A percentile compares a stretch with the other conserved stretches of the same genome.
phyloP scores from a whole-genome alignment of 2,888 invertebrate species.

The Carpatolechia fugitivella region DNA sequence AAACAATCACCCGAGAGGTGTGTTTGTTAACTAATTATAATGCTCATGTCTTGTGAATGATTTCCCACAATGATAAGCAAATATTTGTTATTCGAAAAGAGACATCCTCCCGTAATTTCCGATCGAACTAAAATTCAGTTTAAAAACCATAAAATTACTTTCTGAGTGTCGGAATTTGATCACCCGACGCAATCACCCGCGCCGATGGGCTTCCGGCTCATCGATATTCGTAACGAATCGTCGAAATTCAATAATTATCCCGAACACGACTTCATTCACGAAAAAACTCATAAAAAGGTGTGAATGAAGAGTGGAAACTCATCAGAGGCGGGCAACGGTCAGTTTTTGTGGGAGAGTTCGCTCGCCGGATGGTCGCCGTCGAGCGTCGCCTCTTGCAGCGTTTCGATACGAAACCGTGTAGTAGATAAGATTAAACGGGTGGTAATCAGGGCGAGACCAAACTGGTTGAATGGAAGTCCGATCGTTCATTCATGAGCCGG shows the following conservation, averaged over 20 bases:
- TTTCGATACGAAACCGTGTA: slow-evolving; percentile 51
- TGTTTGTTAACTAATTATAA: background rate
- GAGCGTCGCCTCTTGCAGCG: slow-evolving; percentile 45
- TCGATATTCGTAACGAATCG: slow-evolving; percentile 79
- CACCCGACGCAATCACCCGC: slow-evolving; percentile 67
- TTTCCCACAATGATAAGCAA: slow-evolving; percentile 1
- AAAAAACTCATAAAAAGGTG: slow-evolving; percentile 74
- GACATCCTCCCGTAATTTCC: slow-evolving; percentile 33
- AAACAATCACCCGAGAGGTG: too few species aligned
- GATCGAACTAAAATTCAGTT: slow-evolving; percentile 51
- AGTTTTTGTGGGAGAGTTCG: slow-evolving; percentile 59
- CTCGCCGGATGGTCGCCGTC: slow-evolving; percentile 35
- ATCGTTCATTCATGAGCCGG: slow-evolving; percentile 68
- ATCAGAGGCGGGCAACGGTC: slow-evolving; percentile 40
- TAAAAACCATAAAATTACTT: slow-evolving; percentile 78
- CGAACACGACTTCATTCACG: slow-evolving; percentile 78
- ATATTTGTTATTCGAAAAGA: slow-evolving; percentile 3
- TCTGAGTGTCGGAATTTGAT: slow-evolving; percentile 68
- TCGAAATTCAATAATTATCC: slow-evolving; percentile 78
- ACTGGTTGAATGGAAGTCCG: slow-evolving; percentile 69
- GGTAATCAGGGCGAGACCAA: slow-evolving; percentile 76
- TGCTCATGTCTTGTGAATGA: background rate
- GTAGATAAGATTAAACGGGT: slow-evolving; percentile 73
- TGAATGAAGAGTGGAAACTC: slow-evolving; percentile 74
- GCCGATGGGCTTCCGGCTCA: slow-evolving; percentile 74